Base-by-base conservation (phyloP, 2,888 invertebrate species). In the Sminthurinus aureus region DNA sequence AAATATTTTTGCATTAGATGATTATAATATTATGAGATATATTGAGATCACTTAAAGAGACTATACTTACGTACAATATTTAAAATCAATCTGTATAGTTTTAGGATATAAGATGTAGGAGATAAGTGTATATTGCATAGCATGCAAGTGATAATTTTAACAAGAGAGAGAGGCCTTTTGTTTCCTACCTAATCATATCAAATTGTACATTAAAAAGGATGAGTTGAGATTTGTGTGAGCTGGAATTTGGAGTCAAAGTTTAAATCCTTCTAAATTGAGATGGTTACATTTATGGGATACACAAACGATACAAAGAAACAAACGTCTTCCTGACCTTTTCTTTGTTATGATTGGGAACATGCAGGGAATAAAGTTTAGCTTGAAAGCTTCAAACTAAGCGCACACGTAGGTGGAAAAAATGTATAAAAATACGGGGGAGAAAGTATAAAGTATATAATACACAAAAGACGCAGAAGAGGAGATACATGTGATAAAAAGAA, bases 251-350 rank as follows among this genome's bases (percentile, higher is more conserved):
- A 11, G 69, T 69, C 20, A 22, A 20, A 22, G 69, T 69, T n/a
- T 69, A 71, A 71, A 71, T 71, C 71, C 71, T 71, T 71, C 24
- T 11, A 71, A 71, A 71, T 71, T 71, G 71, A 24, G 24, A 22
- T 8, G 26, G 20, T 6, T 13, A 24, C 24, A 24, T 13, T 58
- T 58, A 2, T 38, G 38, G 4, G 58, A 11, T 2, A 58, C 58
- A 58, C 58, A 58, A 13, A 52, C 52, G 52, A n/a, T n/a, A 66
- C 66, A 67, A 67, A 67, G 22, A 20, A 67, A 24, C 24, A 24
- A 9, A 24, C 0, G 13, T 15, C 71, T 9, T 24, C 24, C 12
- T 71, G 71, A 71, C 71, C 71, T 71, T 24, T 71, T 71, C 71
- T 71, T 13, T 15, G 26, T 26, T 24, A 71, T 24, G 13, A 11